phyloP scores from a whole-genome alignment of 2,797 vertebrate genomes.

The Adrianichthys oophorus region DNA sequence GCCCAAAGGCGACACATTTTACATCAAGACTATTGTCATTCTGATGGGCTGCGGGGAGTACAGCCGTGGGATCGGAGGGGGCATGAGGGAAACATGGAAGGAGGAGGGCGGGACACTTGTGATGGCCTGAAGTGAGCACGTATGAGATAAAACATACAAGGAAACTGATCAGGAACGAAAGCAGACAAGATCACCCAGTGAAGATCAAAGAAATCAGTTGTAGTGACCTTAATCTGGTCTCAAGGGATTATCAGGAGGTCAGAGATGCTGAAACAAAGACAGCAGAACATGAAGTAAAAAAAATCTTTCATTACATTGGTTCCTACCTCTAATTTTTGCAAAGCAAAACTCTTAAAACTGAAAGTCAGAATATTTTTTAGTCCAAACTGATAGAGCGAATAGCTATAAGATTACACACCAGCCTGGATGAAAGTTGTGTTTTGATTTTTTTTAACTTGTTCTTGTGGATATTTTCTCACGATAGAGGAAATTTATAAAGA shows the following conservation, averaged over 20 bases:
- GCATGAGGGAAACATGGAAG: constrained; percentile 27
- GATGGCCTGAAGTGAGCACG: constrained; percentile 58
- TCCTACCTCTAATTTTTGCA: no score
- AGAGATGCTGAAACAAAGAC: background rate
- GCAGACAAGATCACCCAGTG: constrained; percentile 44
- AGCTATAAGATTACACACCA: no score
- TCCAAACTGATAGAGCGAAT: no score
- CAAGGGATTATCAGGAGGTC: constrained; percentile 19
- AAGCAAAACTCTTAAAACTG: no score
- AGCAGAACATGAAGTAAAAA: background rate
- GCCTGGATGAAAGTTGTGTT: no score
- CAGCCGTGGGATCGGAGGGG: constrained; percentile 43
- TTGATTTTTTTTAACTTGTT: no score
- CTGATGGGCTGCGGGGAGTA: constrained; percentile 71
- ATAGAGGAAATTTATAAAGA: no score
- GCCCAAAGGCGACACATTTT: constrained; percentile 81
- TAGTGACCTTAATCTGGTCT: constrained; percentile 42
- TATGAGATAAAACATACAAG: constrained; percentile 53
- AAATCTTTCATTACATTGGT: no score
- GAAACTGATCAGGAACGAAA: constrained; percentile 61
- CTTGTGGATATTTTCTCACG: no score
- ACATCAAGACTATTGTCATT: constrained; percentile 82
- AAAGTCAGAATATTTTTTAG: no score
- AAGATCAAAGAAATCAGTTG: constrained; percentile 43
- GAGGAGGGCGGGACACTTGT: constrained; percentile 57